Evolutionary conservation across 2,797 vertebrate genomes (phyloP).

Genomic region (Trachurus trachurus): DNA sequence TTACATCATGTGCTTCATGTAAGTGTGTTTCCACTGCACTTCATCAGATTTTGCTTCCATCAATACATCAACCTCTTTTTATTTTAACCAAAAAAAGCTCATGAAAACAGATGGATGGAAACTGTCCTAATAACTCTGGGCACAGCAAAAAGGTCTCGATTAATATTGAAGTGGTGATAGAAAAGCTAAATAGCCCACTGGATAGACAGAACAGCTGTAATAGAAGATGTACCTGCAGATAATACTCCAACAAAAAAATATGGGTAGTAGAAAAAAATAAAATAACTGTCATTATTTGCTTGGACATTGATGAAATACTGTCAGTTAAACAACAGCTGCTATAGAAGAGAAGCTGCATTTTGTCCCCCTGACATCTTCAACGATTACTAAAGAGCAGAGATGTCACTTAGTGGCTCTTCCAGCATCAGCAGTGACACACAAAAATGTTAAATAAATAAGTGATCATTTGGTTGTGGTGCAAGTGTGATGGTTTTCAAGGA

Average conservation of each 20-base stretch:
- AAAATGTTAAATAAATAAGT: constrained; percentile 45
- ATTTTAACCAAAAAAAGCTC: neutral
- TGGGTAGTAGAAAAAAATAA: neutral
- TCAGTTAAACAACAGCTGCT: neutral
- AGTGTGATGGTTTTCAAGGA: neutral
- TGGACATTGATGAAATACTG: neutral
- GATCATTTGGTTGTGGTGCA: constrained; percentile 41
- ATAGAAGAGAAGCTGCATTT: constrained; percentile 4
- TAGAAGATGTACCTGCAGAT: neutral
- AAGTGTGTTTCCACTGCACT: neutral
- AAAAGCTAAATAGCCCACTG: neutral
- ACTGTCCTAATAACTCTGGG: too few species aligned
- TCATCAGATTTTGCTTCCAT: neutral
- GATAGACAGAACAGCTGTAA: neutral
- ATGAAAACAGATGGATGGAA: neutral
- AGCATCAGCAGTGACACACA: constrained; percentile 18
- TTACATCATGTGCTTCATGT: neutral
- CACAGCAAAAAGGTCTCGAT: too few species aligned
- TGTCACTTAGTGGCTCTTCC: constrained; percentile 22
- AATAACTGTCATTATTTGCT: neutral
- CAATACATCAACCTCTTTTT: too few species aligned
- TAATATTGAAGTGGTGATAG: neutral
- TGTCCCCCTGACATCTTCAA: neutral
- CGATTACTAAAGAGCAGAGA: constrained; percentile 25
- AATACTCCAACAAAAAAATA: neutral